Evolutionary conservation across 2,113 vertebrate genomes (phyloP).

Genomic region (Sinocyclocheilus anshuiensis): DNA sequence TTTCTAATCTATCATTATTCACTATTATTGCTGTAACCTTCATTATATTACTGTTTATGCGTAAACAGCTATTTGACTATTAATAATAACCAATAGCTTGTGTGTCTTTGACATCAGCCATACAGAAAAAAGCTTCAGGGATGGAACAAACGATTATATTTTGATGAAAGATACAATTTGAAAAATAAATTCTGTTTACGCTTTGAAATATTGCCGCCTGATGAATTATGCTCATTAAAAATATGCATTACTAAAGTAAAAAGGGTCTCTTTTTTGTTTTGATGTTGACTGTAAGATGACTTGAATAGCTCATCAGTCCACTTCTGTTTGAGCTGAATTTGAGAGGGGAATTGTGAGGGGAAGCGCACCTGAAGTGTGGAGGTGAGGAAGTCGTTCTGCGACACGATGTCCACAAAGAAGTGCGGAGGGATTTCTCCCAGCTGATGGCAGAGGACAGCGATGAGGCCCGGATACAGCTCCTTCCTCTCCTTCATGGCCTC

Average conservation of each 20-base stretch:
- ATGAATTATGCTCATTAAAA: too few species aligned
- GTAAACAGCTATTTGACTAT: too few species aligned
- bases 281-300: not conserved
- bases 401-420: slow-evolving; percentile 98
- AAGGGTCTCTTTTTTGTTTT: not conserved
- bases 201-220: not conserved
- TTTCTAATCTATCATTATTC: too few species aligned
- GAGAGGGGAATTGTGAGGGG: too few species aligned
- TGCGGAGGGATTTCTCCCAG: slow-evolving; percentile 89
- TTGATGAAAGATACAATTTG: too few species aligned
- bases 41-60: too few species aligned
- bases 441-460: slow-evolving; percentile 93
- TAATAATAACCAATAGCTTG: too few species aligned
- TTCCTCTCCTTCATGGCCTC: slow-evolving; percentile 78
- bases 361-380: slow-evolving; percentile 88
- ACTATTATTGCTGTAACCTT: too few species aligned
- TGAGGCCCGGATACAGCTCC: slow-evolving; percentile 84
- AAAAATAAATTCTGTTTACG: too few species aligned
- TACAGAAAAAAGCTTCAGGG: not conserved
- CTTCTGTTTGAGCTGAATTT: too few species aligned
- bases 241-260: not conserved
- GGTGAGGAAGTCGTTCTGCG: slow-evolving; percentile 94
- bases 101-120: too few species aligned
- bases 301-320: not conserved
- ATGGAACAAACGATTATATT: not conserved